Evolutionary conservation across 1,140 invertebrate species (phyloP).

Genomic region (Orchesella cincta): DNA sequence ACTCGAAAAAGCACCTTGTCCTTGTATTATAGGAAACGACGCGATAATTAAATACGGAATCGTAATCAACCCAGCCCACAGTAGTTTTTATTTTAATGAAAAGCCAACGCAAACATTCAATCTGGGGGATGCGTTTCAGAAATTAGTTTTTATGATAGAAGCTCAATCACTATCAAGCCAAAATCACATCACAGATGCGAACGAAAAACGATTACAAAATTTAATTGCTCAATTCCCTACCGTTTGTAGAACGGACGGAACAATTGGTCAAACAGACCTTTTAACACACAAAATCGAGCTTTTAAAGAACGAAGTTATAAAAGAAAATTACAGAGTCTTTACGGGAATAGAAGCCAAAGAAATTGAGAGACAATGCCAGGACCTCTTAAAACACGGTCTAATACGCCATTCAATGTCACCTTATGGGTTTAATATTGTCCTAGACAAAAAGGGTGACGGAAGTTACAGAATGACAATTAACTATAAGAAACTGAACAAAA

Average conservation of each 20-base stretch:
- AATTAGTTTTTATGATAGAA: background rate
- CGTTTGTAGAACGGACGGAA: constrained; percentile 7
- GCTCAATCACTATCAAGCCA: background rate
- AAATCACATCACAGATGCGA: background rate
- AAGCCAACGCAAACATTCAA: background rate
- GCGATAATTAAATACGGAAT: background rate
- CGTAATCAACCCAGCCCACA: background rate
- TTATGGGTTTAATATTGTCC: constrained; percentile 27
- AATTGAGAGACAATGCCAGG: constrained; percentile 26
- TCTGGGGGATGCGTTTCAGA: background rate
- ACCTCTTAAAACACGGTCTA: constrained; percentile 29
- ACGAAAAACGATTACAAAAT: background rate
- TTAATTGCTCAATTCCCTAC: constrained; percentile 30
- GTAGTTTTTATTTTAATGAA: background rate
- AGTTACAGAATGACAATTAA: constrained; percentile 28
- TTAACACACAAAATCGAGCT: constrained; percentile 34
- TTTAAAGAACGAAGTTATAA: background rate
- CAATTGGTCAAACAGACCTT: constrained; percentile 3
- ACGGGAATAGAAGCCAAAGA: constrained; percentile 1
- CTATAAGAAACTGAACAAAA: constrained; percentile 31
- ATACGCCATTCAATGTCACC: constrained; percentile 40
- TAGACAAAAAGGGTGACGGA: constrained; percentile 35
- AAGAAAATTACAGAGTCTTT: background rate
- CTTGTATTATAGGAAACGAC: background rate
- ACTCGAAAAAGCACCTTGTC: background rate